Base-by-base conservation (phyloP, 2,888 invertebrate species). In the Lacanobia wlatinum region DNA sequence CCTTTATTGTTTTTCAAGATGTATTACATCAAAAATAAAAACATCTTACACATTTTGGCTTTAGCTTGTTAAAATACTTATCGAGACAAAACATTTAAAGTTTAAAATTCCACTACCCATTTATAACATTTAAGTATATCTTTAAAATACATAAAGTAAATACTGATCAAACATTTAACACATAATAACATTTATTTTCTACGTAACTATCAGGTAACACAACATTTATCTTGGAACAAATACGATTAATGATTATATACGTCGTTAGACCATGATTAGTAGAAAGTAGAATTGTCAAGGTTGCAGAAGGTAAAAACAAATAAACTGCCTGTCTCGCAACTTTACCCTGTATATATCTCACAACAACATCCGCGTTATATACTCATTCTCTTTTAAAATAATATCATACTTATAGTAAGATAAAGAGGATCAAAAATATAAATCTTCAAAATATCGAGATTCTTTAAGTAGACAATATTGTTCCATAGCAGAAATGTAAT, bases 351-450 rank as follows among this genome's bases (percentile, higher is more conserved):
- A 94, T 89, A 86, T 89, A 89, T 93, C 93, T 94, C 94, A 93
- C 94, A 94, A 93, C 93, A 87, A 89, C 89, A 87, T 87, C 89
- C 88, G 43, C 43, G 84, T 84, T 86, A 87, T 88, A 88, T 86
- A 81, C 89, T 77, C 88, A 76, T 85, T 88, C 92, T 90, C 89
- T 89, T 91, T 91, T 89, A 91, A 93, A 93, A 92, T 92, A 93
- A 92, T 92, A 91, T 91, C 91, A 90, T 94, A 94, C 93, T 92
- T 94, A 94, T 88, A 92, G 91, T 93, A 94, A 92, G 92, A 92
- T 93, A 94, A 91, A 94, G 73, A 94, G 94, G 95, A 91, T 94
- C 93, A 90, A 95, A 95, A 95, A 96, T 95, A 95, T 94, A 95
- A 94, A 87, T 94, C 92, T 94, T 95, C 92, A 93, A 95, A 95